Evolutionary conservation across 2,888 invertebrate genomes (phyloP), one percentile per base, ranked within the genome.

Genomic region (Actias luna): DNA sequence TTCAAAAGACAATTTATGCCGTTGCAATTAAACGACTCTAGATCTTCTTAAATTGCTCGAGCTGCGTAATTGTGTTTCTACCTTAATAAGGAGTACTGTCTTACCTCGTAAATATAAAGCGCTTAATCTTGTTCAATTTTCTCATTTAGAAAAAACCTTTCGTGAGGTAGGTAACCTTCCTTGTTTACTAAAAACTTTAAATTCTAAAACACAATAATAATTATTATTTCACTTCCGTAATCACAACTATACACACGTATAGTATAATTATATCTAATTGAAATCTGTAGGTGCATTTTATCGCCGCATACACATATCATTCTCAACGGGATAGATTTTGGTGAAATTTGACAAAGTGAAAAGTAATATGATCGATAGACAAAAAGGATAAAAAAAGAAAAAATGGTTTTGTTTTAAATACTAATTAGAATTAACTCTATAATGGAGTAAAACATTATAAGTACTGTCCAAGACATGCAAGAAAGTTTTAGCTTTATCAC

Each of bases 51-150:
- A 87, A 85, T 85, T 84, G 84, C 84, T 84, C 80, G 80, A 77
- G 84, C 81, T 84, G 84, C 80, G 84, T 87, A 88, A 88, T 88
- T 87, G 87, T 88, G 85, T 86, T 86, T 79, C 64, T 77, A 77
- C 77, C 79, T 84, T 85, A 85, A 82, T 85, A 84, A 85, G 83
- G 79, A 84, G 79, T 76, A 81, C 78, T 81, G 78, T 79, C 80
- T 85, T 83, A 82, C 82, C 80, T 85, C 85, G 84, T 85, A 85
- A 85, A 87, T 84, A 85, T 82, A 85, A 85, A 82, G 78, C 78
- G 73, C 77, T 85, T 85, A 80, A 86, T 85, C 82, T 75, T 74
- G 74, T 83, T 85, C 82, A 79, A 85, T 85, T 86, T 84, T 79
- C 77, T 83, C 85, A 83, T 85, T 85, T 83, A 82, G 82, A 77